Evolutionary conservation across 92 coral and sea anemone species (phyloP), one percentile per base, ranked within the genome.

Genomic region (Zoanthus sociatus): DNA sequence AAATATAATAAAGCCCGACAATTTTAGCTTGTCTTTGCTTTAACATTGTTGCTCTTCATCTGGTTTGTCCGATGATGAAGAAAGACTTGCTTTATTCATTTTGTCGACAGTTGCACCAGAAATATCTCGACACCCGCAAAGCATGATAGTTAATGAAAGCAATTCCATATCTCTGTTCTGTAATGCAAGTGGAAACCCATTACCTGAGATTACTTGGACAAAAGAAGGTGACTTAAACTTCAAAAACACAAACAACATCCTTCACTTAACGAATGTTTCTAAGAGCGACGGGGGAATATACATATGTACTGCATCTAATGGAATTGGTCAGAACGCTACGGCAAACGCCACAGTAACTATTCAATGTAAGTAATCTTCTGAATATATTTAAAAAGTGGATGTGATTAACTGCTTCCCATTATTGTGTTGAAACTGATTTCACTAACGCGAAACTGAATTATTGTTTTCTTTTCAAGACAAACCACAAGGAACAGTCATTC

Each of bases 291-390:
- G 5, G 5, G 89, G 89, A 15, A 47, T 10, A 11, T 89, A 84
- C 79, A 78, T 48, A 15, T 89, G 92, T 58, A 84, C 50, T 18
- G 92, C 89, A 4, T 83, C 79, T 18, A 89, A 84, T 21, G 92
- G 92, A 21, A 78, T 89, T 33, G 92, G 92, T 26, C 31, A 56
- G 13, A 71, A 85, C 71, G 89, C 85, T 69, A 33, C 77, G 55
- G 71, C 86, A 3, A 56, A 78, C 17, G 51, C 64, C 12, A 42
- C 45, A n/a, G 69, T 90, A 1, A 78, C 66, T 21, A 72, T 86
- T 13, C 83, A 86, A 15, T 79, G 92, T 90, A 73, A 90, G 92
- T 73, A 10, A 13, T 21, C 26, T 11, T 37, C 37, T 16, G 4
- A 9, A 26, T 26, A 26, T 26, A 26, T 26, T 26, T 26, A 26